phyloP scores from a whole-genome alignment of 2,888 invertebrate species.

The Himalopsyche tibetana region DNA sequence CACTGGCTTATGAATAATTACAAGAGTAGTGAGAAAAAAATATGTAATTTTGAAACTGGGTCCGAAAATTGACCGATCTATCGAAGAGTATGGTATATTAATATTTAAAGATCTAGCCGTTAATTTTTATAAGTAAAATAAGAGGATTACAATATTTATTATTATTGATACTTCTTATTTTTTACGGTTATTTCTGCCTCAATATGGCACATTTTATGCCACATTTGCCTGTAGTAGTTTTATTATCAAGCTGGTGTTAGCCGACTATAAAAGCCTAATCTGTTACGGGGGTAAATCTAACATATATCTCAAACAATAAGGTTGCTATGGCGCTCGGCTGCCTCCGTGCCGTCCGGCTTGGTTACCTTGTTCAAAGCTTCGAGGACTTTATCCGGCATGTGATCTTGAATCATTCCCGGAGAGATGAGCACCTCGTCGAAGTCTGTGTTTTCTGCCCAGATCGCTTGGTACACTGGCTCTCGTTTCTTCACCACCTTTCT shows the following conservation, averaged over 20 bases:
- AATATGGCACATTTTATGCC: no score
- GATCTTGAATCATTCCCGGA: constrained; percentile 93
- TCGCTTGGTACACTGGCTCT: constrained; percentile 90
- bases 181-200: no score
- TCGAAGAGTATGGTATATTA: no score
- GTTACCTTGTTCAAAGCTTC: constrained; percentile 90
- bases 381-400: constrained; percentile 92
- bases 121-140: no score
- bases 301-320: constrained; percentile 50
- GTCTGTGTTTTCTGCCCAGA: constrained; percentile 90
- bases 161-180: no score
- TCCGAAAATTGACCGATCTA: no score
- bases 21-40: no score
- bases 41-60: no score
- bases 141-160: no score
- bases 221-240: no score
- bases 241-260: not conserved
- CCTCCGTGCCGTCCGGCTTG: constrained; percentile 53
- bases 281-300: not conserved
- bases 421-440: constrained; percentile 93
- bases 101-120: no score
- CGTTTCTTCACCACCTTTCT: constrained; percentile 83
- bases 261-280: not conserved
- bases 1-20: no score
- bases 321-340: constrained; percentile 53